Evolutionary conservation across 35 echinoderm and acorn worm species (phyloP).

Genomic region (Strongylocentrotus purpuratus): DNA sequence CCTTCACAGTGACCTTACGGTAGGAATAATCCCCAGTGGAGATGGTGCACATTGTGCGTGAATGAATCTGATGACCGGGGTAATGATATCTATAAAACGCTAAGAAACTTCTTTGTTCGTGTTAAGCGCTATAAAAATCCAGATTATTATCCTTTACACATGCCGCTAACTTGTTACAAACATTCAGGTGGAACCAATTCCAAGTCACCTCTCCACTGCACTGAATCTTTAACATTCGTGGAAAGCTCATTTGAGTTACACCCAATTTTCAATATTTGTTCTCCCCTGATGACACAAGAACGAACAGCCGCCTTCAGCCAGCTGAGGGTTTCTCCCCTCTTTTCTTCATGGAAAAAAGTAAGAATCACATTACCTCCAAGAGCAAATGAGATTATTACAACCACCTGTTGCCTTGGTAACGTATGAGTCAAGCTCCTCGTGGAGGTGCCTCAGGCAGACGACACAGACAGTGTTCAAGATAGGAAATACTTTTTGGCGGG

Average conservation of each 20-base stretch:
- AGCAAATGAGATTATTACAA: constrained; percentile 45
- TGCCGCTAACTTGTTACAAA: not conserved
- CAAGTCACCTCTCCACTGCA: not conserved
- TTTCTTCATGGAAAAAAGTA: not conserved
- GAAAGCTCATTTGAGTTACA: not conserved
- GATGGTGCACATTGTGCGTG: no score
- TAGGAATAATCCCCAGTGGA: no score
- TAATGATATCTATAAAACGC: no score
- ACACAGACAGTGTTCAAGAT: constrained; percentile 1
- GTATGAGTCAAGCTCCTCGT: constrained; percentile 34
- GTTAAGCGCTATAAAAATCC: no score
- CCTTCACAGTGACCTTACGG: no score
- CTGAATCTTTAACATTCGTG: not conserved
- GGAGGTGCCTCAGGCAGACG: constrained; percentile 32
- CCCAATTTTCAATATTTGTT: not conserved
- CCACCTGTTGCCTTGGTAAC: constrained; percentile 47
- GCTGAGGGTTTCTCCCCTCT: not conserved
- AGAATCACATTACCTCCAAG: not conserved
- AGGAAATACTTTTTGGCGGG: constrained; percentile 12
- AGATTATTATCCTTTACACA: not conserved
- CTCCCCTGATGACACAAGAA: not conserved
- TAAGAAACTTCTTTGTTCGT: no score
- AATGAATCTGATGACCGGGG: no score
- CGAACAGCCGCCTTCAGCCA: not conserved
- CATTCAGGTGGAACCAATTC: not conserved